These are phyloP conservation scores for Monoplex corrugatus DNA, from an alignment of 2,888 invertebrate genomes.

Conservation along the genomic window DNA sequence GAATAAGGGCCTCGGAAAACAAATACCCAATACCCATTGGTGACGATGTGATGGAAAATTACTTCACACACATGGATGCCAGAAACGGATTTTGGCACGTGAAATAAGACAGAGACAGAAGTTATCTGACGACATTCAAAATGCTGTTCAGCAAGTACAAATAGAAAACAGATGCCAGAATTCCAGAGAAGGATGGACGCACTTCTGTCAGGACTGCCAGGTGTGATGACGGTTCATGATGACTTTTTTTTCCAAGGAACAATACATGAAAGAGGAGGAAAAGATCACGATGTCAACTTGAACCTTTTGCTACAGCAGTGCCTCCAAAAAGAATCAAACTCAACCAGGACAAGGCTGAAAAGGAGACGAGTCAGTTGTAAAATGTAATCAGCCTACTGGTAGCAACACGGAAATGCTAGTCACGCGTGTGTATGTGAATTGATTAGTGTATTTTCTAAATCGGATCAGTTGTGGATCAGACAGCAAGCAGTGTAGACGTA, in stretches of 20 bases:
- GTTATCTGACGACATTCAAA: neutral
- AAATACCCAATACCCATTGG: neutral
- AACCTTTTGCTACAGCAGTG: neutral
- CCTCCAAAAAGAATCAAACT: neutral
- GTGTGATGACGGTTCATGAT: neutral
- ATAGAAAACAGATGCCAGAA: slow-evolving; percentile 18
- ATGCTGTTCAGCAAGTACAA: neutral
- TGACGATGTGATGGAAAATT: neutral
- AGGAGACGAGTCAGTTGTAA: too few species aligned
- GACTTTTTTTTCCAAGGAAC: neutral
- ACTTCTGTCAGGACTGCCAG: slow-evolving; percentile 8
- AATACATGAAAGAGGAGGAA: neutral
- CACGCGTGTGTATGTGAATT: too few species aligned
- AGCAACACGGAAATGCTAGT: too few species aligned
- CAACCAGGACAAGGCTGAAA: slow-evolving; percentile 27
- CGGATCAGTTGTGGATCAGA: too few species aligned
- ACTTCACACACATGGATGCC: slow-evolving; percentile 7
- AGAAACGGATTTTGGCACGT: slow-evolving; percentile 18
- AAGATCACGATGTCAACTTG: neutral
- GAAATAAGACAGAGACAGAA: neutral
- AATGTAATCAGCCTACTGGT: too few species aligned
- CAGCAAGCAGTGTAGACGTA: too few species aligned
- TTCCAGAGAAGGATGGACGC: neutral
- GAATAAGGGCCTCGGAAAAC: neutral
- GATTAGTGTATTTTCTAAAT: too few species aligned